Evolutionary conservation across 2,113 vertebrate genomes (phyloP).

Genomic region (Cephalopterus ornatus): DNA sequence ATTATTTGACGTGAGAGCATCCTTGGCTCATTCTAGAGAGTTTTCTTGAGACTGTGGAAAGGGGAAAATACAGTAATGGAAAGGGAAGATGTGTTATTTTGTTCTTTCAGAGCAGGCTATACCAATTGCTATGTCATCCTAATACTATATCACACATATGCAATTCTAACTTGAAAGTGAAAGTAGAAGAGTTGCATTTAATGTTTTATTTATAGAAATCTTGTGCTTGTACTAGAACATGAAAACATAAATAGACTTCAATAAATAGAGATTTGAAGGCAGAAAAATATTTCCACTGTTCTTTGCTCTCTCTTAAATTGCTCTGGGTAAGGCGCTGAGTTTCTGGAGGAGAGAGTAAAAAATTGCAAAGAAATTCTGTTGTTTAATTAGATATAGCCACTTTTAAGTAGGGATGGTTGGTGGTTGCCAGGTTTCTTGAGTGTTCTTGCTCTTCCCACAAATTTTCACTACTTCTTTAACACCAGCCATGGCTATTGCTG

Average conservation of each 20-base stretch:
- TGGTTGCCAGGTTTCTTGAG: constrained; percentile 15
- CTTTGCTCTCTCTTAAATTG: neutral
- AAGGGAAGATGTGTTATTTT: neutral
- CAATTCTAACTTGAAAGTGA: constrained; percentile 7
- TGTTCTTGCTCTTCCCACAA: constrained; percentile 46
- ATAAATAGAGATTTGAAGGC: neutral
- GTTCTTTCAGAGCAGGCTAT: neutral
- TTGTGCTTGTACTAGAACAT: neutral
- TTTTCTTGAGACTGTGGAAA: neutral
- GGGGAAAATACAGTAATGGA: neutral
- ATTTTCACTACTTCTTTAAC: constrained; percentile 24
- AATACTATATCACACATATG: neutral
- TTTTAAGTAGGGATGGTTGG: neutral
- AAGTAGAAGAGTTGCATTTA: constrained; percentile 4
- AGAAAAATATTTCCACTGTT: neutral
- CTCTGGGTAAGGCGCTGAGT: neutral
- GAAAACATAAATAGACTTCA: constrained; percentile 22
- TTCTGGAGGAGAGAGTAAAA: neutral
- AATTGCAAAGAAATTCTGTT: neutral
- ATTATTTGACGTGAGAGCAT: neutral
- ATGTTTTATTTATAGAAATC: constrained; percentile 46
- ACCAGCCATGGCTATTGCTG: neutral
- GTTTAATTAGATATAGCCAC: neutral
- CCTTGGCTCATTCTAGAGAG: neutral
- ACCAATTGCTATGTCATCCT: neutral